Evolutionary conservation across 2,113 vertebrate genomes (phyloP).

Genomic region (Hyperoodon ampullatus): DNA sequence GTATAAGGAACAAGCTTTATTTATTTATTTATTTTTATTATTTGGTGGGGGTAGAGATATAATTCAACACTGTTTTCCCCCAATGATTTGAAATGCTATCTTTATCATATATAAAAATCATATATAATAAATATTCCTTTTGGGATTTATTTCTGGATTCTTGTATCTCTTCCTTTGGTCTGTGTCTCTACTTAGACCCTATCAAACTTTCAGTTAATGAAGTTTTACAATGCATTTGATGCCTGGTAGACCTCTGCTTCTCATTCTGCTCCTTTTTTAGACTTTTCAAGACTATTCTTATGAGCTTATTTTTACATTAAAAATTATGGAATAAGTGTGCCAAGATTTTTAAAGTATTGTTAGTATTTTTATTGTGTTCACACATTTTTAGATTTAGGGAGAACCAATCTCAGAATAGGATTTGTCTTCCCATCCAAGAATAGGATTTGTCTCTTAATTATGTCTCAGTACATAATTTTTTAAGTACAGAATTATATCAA

Average conservation of each 20-base stretch:
- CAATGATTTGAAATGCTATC: not conserved
- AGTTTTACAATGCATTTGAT: constrained; percentile 38
- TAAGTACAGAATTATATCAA: constrained; percentile 7
- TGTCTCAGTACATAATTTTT: not conserved
- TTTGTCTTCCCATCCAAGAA: constrained; percentile 6
- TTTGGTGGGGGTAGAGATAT: not conserved
- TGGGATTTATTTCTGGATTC: not conserved
- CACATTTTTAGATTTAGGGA: not conserved
- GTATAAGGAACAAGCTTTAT: not conserved
- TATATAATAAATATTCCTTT: not conserved
- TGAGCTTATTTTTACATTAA: constrained; percentile 15
- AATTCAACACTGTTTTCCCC: not conserved
- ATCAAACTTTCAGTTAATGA: constrained; percentile 1
- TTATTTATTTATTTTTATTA: not conserved
- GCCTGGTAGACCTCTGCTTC: not conserved
- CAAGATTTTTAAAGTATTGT: not conserved
- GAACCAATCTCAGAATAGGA: not conserved
- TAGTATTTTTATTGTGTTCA: constrained; percentile 46
- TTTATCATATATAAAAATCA: constrained; percentile 14
- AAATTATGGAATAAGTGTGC: not conserved
- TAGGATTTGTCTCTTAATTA: not conserved
- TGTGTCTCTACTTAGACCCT: not conserved
- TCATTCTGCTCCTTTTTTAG: not conserved
- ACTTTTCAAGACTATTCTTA: constrained; percentile 1
- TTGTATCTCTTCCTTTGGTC: constrained; percentile 22